Evolutionary conservation across 1,140 invertebrate species (phyloP), one percentile per base, ranked within the genome.

Genomic region (Lasioglossum albipes): DNA sequence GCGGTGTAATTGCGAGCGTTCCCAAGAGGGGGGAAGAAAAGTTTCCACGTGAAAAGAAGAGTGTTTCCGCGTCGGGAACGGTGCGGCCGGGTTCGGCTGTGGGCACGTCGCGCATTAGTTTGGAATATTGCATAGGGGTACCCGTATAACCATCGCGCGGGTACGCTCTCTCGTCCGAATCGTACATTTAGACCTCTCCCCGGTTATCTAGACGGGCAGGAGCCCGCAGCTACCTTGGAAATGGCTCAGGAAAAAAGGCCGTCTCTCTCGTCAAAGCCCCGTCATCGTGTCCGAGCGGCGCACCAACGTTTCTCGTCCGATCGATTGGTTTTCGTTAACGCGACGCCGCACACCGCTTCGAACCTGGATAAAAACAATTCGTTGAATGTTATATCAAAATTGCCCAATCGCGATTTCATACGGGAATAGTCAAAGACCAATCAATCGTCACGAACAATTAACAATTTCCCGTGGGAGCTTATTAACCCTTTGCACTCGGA

Each of bases 141-240:
- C 91, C 91, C 91, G 91, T 91, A 92, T 92, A 85, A 77, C 77
- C 84, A 81, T 80, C 78, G 84, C 82, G 66, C 81, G 85, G 82
- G 87, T 81, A 79, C 79, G 74, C 82, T 75, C 82, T 75, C 77
- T 80, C 85, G 81, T 86, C 88, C 85, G 84, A 90, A 92, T 90
- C 89, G 89, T 90, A 88, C 77, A 90, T 91, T 91, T 85, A 82
- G 87, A 84, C 76, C 81, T 86, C 81, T 86, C 90, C 87, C 87
- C 75, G 88, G 89, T 91, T 91, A 92, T 92, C 91, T 90, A 84
- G 84, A 87, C 85, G 86, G 73, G 61, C 83, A 61, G 86, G 84
- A 90, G 90, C 91, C 91, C 91, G 91, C 91, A 92, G 90, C 89
- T 80, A 83, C 88, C 85, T 87, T 86, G 87, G 76, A 76, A 88